Conservation (phyloP, 2,888 invertebrate genomes). For the Cephus rjabovi region DNA sequence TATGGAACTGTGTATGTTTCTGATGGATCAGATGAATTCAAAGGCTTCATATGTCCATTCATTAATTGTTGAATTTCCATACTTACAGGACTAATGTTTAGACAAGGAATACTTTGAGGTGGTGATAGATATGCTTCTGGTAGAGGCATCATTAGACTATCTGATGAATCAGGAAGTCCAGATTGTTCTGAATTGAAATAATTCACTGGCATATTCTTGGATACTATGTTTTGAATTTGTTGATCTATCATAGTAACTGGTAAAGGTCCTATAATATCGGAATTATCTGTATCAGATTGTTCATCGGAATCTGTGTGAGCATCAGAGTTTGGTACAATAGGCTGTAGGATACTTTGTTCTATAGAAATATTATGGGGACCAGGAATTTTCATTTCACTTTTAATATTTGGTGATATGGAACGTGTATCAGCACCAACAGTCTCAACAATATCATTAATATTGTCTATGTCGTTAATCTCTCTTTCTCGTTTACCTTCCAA, state of each 20-base stretch:
- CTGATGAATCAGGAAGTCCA: background rate
- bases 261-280: conserved; percentile 41
- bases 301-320: conserved; percentile 7
- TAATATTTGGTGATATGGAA: background rate
- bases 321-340: background rate
- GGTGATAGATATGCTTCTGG: background rate
- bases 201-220: background rate
- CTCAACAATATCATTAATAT: conserved; percentile 9
- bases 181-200: background rate
- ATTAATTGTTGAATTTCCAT: too few relatives aligned
- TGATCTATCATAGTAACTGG: conserved; percentile 26
- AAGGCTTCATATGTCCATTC: too few relatives aligned
- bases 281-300: conserved; percentile 33
- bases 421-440: background rate
- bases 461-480: background rate
- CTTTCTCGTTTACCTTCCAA: conserved; percentile 12
- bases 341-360: background rate
- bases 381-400: background rate
- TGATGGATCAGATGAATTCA: background rate
- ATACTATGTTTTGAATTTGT: too few relatives aligned
- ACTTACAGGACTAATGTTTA: too few relatives aligned
- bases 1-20: background rate
- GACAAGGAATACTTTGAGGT: too few relatives aligned
- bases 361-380: background rate
- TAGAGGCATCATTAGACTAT: background rate